These are phyloP conservation scores for Lipotes vexillifer DNA, from an alignment of 2,113 vertebrate genomes.

Conservation along the genomic window DNA sequence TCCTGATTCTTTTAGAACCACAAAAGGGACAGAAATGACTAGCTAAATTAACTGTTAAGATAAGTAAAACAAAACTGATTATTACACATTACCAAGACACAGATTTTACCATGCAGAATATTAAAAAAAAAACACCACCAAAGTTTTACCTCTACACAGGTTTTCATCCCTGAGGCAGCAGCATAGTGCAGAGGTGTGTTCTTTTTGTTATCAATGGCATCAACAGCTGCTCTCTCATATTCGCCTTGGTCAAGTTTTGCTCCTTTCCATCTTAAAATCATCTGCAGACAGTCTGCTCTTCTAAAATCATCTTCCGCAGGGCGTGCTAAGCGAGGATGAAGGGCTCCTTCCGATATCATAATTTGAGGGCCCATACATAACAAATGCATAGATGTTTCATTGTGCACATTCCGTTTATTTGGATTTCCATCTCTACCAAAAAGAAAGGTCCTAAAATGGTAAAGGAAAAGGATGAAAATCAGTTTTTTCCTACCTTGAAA, in stretches of 20 bases:
- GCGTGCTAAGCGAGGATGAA: conserved; percentile 90
- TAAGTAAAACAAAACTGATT: conserved; percentile 33
- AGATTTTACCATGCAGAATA: neutral
- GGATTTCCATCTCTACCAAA: conserved; percentile 97
- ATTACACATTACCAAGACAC: neutral
- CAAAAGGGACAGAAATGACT: neutral
- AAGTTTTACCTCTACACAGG: conserved; percentile 92
- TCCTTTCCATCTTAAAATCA: conserved; percentile 95
- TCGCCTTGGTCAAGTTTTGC: conserved; percentile 96
- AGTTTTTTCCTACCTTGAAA: conserved; percentile 35
- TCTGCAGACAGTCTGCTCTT: conserved; percentile 92
- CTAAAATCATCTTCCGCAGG: conserved; percentile 91
- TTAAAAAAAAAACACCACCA: neutral
- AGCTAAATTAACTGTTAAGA: neutral
- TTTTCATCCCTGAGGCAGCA: conserved; percentile 98
- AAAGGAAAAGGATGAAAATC: conserved; percentile 28
- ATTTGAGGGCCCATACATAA: conserved; percentile 98
- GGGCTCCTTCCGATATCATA: conserved; percentile 91
- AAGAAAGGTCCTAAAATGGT: conserved; percentile 90
- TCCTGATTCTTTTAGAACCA: neutral
- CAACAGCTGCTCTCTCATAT: conserved; percentile 92
- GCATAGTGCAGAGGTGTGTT: conserved; percentile 96
- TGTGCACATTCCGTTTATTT: conserved; percentile 97
- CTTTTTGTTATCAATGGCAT: conserved; percentile 95
- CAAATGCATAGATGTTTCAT: conserved; percentile 96